A percentile compares a stretch with the other conserved stretches of the same genome.
Conservation (phyloP, 2,797 vertebrate genomes). For the Tarsius wallacei region DNA sequence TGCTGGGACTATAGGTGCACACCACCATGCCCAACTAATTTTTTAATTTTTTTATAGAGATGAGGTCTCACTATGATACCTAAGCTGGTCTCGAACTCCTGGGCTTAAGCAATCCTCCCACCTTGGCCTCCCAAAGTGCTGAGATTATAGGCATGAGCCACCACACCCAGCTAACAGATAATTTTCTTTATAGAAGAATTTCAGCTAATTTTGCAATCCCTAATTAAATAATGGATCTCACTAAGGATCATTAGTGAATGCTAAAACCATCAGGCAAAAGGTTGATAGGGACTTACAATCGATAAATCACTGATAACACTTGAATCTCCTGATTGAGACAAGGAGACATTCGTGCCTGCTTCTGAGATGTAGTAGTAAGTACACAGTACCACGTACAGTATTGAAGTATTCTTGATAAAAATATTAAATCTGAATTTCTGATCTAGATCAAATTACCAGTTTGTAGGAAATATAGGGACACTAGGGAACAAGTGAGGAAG, state of each 20-base stretch:
- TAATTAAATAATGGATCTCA: constrained; percentile 8
- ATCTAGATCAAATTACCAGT: not conserved
- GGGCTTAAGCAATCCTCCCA: too few species aligned
- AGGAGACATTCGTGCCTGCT: not conserved
- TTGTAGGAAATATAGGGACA: not conserved
- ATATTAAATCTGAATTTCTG: not conserved
- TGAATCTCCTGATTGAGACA: not conserved
- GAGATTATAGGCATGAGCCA: too few species aligned
- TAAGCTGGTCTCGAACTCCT: too few species aligned
- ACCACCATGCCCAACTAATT: too few species aligned
- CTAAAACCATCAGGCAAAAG: not conserved
- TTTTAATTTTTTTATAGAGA: too few species aligned
- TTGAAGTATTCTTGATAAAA: not conserved
- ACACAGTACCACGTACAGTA: not conserved
- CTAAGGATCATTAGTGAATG: not conserved
- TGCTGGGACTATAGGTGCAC: too few species aligned
- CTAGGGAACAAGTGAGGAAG: not conserved
- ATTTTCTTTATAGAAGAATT: constrained; percentile 14
- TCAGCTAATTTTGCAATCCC: not conserved
- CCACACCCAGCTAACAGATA: not conserved
- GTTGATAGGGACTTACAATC: not conserved
- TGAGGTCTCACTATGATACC: too few species aligned
- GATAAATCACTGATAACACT: not conserved
- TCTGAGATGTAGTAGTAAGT: not conserved
- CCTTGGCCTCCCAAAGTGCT: too few species aligned